These are phyloP conservation scores for Rhabditophanes sp. DNA, from an alignment of 2,888 invertebrate species.

Conservation along the genomic window DNA sequence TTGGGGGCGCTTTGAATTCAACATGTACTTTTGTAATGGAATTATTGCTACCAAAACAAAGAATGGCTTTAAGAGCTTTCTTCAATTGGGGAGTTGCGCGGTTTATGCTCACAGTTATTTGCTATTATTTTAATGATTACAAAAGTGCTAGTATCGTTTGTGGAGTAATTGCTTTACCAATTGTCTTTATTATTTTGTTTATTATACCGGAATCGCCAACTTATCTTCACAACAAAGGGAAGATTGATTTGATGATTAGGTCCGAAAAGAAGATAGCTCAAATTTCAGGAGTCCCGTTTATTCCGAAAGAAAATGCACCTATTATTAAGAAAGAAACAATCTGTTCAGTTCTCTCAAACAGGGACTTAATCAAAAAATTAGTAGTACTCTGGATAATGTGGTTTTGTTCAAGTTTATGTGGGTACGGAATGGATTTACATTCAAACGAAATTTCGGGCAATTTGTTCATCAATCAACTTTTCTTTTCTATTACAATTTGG, in stretches of 20 bases:
- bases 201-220: slow-evolving; percentile 42
- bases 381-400: slow-evolving; percentile 41
- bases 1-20: slow-evolving; percentile 36
- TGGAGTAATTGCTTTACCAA: slow-evolving; percentile 30
- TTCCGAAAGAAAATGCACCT: slow-evolving; percentile 22
- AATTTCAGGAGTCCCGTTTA: slow-evolving; percentile 28
- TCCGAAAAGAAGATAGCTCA: slow-evolving; percentile 31
- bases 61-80: slow-evolving; percentile 41
- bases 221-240: slow-evolving; percentile 36
- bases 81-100: slow-evolving; percentile 38
- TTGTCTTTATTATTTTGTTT: slow-evolving; percentile 31
- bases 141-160: slow-evolving; percentile 28
- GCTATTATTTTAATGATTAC: slow-evolving; percentile 34
- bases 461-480: slow-evolving; percentile 34
- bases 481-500: too few relatives aligned
- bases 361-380: slow-evolving; percentile 21
- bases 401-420: slow-evolving; percentile 35
- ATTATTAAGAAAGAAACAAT: slow-evolving; percentile 24
- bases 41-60: slow-evolving; percentile 38
- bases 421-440: slow-evolving; percentile 40
- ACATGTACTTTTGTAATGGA: slow-evolving; percentile 43
- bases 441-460: slow-evolving; percentile 34
- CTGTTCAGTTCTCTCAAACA: slow-evolving; percentile 13
- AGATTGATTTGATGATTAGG: slow-evolving; percentile 26
- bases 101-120: slow-evolving; percentile 32